Conservation (phyloP, 2,113 vertebrate species). For the Zosterops pallidus region DNA sequence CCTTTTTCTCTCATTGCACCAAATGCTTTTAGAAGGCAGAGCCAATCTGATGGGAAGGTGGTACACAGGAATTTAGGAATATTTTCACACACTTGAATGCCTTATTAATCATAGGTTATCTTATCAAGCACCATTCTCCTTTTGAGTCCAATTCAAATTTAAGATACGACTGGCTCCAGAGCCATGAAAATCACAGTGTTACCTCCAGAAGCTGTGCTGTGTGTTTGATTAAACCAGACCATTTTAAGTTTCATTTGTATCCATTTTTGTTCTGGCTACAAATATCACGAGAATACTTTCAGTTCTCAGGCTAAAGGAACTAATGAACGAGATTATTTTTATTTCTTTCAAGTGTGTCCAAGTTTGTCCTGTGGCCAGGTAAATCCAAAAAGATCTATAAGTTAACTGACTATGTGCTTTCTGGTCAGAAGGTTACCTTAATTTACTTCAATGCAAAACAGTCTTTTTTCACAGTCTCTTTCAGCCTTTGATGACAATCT, state of each 20-base stretch:
- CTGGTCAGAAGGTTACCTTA: neutral
- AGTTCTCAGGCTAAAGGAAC: conserved; percentile 1
- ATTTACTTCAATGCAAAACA: neutral
- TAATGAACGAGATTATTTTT: neutral
- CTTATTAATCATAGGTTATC: neutral
- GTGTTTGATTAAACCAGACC: neutral
- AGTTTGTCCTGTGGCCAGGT: neutral
- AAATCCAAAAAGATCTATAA: neutral
- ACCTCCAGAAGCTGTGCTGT: neutral
- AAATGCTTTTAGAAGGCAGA: neutral
- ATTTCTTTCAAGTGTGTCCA: neutral
- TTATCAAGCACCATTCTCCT: neutral
- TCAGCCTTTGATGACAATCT: neutral
- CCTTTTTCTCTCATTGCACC: neutral
- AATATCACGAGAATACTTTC: neutral
- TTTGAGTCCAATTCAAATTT: neutral
- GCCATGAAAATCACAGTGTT: neutral
- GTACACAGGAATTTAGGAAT: neutral
- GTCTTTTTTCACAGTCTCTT: neutral
- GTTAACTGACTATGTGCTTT: neutral
- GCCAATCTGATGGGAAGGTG: neutral
- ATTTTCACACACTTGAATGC: neutral
- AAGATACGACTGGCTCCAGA: neutral
- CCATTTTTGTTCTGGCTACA: neutral
- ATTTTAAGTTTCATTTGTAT: neutral